phyloP scores from a whole-genome alignment of 2,113 vertebrate genomes.

The Atlantisia rogersi region DNA sequence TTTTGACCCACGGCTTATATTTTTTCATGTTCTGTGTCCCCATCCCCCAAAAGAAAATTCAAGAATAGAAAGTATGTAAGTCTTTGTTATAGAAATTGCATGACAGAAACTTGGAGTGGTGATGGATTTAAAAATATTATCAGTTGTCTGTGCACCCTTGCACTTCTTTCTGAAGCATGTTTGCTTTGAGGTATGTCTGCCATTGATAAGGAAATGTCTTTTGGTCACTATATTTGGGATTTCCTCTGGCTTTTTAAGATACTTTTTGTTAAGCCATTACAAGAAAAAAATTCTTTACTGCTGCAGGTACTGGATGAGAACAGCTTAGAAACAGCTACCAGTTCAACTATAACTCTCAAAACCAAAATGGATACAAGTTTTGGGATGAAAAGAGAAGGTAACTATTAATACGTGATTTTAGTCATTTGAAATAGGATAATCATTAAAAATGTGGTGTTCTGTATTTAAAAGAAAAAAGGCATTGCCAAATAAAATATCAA shows the following conservation, averaged over 20 bases:
- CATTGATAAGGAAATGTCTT: background rate
- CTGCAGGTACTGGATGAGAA: constrained; percentile 60
- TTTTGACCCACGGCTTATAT: background rate
- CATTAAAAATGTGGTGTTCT: background rate
- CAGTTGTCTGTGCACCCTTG: background rate
- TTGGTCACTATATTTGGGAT: background rate
- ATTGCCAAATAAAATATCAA: background rate
- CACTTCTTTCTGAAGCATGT: background rate
- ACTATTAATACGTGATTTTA: background rate
- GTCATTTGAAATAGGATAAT: background rate
- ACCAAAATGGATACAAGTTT: constrained; percentile 54
- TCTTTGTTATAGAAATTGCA: background rate
- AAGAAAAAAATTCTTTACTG: background rate
- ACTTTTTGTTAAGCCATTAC: constrained; percentile 28
- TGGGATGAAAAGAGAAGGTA: constrained; percentile 67
- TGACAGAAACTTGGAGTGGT: background rate
- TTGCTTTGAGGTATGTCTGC: accelerated
- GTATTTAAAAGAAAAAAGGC: background rate
- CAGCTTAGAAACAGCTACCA: constrained; percentile 59
- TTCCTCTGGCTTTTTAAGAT: background rate
- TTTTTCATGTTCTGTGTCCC: background rate
- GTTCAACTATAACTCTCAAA: constrained; percentile 68
- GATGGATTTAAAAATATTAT: background rate
- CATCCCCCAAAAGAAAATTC: background rate
- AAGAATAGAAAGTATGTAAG: background rate